Evolutionary conservation across 2,888 invertebrate species (phyloP).

Genomic region (Rhabditoides inermis): DNA sequence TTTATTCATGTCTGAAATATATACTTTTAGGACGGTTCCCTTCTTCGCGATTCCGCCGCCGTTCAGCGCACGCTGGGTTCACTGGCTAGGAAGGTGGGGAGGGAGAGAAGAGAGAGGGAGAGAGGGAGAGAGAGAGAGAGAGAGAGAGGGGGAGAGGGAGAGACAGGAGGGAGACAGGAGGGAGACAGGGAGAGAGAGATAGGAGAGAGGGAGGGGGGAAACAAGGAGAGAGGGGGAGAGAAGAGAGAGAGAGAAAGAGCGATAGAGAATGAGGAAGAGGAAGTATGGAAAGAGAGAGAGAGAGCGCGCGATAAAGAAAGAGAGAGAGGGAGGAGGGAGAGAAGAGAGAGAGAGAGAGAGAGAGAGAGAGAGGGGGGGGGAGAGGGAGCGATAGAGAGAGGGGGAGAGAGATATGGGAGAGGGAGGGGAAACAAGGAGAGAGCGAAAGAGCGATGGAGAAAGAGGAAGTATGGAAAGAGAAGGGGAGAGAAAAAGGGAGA

Average conservation of each 20-base stretch:
- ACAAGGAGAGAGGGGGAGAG: neutral
- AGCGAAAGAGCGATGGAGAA: neutral
- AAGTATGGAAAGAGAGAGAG: constrained; percentile 1
- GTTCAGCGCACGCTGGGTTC: too few species aligned
- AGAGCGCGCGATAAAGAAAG: neutral
- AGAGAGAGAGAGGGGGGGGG: neutral
- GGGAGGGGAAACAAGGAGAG: neutral
- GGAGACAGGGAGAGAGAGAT: constrained; percentile 1
- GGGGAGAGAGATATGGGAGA: neutral
- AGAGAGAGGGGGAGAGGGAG: constrained; percentile 1
- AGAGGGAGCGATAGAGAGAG: neutral
- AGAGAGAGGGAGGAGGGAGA: neutral
- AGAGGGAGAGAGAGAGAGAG: constrained; percentile 1
- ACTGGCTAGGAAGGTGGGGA: neutral
- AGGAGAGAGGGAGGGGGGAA: neutral
- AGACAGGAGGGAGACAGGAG: neutral
- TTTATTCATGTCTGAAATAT: neutral
- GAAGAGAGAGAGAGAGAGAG: neutral
- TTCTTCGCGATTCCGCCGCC: too few species aligned
- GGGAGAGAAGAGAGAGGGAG: neutral
- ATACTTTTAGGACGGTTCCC: too few species aligned
- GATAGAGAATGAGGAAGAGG: constrained; percentile 4
- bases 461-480: too few species aligned
- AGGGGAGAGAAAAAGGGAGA: neutral
- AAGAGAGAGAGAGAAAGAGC: constrained; percentile 2